phyloP scores from a whole-genome alignment of 2,888 invertebrate species.

The Carcina quercana region DNA sequence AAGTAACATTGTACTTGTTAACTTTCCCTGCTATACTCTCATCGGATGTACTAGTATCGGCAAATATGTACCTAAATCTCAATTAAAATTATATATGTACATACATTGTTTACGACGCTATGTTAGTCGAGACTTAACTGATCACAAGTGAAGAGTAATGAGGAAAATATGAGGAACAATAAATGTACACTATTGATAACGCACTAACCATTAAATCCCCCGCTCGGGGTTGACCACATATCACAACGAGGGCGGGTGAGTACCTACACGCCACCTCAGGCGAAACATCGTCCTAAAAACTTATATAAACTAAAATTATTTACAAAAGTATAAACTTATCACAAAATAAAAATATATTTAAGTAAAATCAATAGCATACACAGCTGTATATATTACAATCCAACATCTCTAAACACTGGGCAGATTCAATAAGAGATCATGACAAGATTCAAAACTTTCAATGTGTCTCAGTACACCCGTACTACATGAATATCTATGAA shows the following conservation, averaged over 20 bases:
- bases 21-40: slow-evolving; percentile 54
- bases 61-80: slow-evolving; percentile 37
- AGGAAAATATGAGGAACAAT: slow-evolving; percentile 65
- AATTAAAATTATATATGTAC: slow-evolving; percentile 53
- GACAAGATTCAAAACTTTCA: slow-evolving; percentile 55
- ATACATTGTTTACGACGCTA: slow-evolving; percentile 45
- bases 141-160: slow-evolving; percentile 59
- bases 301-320: slow-evolving; percentile 52
- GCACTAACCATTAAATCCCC: slow-evolving; percentile 53
- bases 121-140: slow-evolving; percentile 67
- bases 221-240: slow-evolving; percentile 39
- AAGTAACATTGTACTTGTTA: slow-evolving; percentile 72
- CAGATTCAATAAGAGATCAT: slow-evolving; percentile 72
- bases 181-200: slow-evolving; percentile 45
- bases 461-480: neutral
- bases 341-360: slow-evolving; percentile 48
- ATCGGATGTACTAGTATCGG: slow-evolving; percentile 55
- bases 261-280: slow-evolving; percentile 58
- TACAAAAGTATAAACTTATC: slow-evolving; percentile 63
- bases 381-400: slow-evolving; percentile 45
- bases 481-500: slow-evolving; percentile 26
- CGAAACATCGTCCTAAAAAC: slow-evolving; percentile 37
- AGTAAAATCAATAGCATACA: slow-evolving; percentile 50
- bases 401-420: slow-evolving; percentile 68
- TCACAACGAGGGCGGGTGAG: slow-evolving; percentile 55